These are phyloP conservation scores for Sinodicranocentrus sp. DNA, from an alignment of 2,888 invertebrate genomes.

Conservation along the genomic window DNA sequence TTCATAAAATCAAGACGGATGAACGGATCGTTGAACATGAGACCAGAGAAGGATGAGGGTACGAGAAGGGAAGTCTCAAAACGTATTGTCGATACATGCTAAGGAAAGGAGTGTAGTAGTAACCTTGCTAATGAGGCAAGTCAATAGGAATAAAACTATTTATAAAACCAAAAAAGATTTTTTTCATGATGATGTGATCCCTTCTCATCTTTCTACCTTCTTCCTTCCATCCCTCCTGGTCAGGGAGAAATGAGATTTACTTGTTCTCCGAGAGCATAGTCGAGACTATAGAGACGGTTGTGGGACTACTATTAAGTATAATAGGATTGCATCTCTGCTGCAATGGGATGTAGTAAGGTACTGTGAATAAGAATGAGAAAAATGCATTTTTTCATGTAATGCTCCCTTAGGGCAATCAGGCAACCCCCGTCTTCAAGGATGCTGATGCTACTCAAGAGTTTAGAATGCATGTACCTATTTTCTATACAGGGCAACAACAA, in stretches of 20 bases:
- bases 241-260: constrained; percentile 22
- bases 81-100: background rate
- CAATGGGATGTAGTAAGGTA: background rate
- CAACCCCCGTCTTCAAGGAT: constrained; percentile 23
- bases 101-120: background rate
- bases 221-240: constrained; percentile 37
- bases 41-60: too few relatives aligned
- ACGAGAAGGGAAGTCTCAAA: background rate
- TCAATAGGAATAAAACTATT: background rate
- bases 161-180: background rate
- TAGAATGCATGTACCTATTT: background rate
- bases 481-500: too few relatives aligned
- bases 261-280: background rate
- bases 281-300: too few relatives aligned
- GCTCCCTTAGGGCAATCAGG: constrained; percentile 36
- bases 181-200: background rate
- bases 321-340: too few relatives aligned
- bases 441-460: constrained; percentile 4
- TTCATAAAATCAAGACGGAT: constrained; percentile 31
- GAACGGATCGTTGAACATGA: background rate
- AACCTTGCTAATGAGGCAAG: constrained; percentile 30
- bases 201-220: constrained; percentile 3
- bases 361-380: background rate
- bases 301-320: too few relatives aligned
- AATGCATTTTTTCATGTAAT: background rate